Evolutionary conservation across 1,140 invertebrate genomes (phyloP), one percentile per base, ranked within the genome.

Genomic region (Plutomurus gul): DNA sequence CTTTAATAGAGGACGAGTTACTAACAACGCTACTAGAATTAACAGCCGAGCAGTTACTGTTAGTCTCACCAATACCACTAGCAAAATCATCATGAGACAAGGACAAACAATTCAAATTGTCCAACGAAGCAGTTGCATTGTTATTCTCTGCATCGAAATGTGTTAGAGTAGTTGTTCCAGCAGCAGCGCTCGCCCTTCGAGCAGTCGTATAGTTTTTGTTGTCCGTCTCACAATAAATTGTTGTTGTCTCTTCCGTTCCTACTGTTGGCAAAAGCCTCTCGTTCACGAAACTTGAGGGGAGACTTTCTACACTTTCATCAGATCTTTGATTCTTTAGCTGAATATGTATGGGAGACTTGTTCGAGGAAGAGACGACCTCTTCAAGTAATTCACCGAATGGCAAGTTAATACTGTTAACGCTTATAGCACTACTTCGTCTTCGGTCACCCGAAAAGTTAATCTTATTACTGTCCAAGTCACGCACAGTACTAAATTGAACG

Each of bases 1-100:
- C 8, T 70, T 77, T 77, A 43, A 70, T 43, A 27, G 76, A 46
- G 36, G 65, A 47, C 70, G 20, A 73, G 51, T 65, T 65, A 65
- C 56, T 65, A 65, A 65, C 56, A 65, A 65, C 56, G 27, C 27
- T 65, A 65, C 56, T n/a, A 65, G 56, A 65, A 65, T 65, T 65
- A 33, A 65, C 56, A 65, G 56, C 56, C 56, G 56, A 33, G 56
- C 25, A 33, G 56, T 65, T 65, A 65, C 56, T 65, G 56, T 65
- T 65, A 65, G 56, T 65, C 56, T 65, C 56, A 65, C 16, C 27
- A 65, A 65, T 65, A 65, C 56, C 30, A 65, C 8, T 30, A 65
- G 56, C 25, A 65, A 65, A 65, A 65, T 30, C 56, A 65, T 65
- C 56, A 65, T 30, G 56, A 65, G 56, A 65, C 56, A 65, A 65